These are phyloP conservation scores for Drosophila ustulata DNA, from an alignment of 2,888 invertebrate genomes.

Conservation along the genomic window DNA sequence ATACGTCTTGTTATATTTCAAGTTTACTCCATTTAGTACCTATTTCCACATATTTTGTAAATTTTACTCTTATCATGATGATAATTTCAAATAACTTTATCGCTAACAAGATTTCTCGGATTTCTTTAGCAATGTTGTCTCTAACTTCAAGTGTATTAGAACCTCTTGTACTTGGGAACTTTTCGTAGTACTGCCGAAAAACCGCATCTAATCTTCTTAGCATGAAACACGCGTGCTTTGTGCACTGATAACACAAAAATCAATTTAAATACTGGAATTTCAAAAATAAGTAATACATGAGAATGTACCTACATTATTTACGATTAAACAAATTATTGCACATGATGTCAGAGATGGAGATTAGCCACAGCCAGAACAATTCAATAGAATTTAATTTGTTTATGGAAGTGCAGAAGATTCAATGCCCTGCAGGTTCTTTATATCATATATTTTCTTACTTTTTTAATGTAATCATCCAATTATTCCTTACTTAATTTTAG, in stretches of 20 bases:
- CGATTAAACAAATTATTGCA: slow-evolving; percentile 27
- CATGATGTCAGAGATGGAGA: slow-evolving; percentile 20
- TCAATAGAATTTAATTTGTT: not conserved
- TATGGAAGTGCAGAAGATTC: not conserved
- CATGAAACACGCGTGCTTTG: slow-evolving; percentile 16
- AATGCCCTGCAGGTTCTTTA: not conserved
- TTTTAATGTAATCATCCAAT: no score
- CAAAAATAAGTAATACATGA: not conserved
- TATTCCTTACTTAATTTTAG: not conserved
- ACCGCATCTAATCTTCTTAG: slow-evolving; percentile 31
- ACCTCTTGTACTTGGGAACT: slow-evolving; percentile 12
- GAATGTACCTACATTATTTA: not conserved
- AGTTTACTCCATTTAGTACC: not conserved
- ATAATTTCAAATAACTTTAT: not conserved
- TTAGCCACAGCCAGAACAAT: not conserved
- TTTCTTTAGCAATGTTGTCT: slow-evolving; percentile 1
- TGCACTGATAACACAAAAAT: slow-evolving; percentile 23
- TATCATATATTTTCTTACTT: no score
- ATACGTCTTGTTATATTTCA: not conserved
- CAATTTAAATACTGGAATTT: slow-evolving; percentile 27
- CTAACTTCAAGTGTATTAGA: not conserved
- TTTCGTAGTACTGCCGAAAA: slow-evolving; percentile 14
- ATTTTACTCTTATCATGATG: slow-evolving; percentile 13
- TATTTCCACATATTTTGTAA: not conserved
- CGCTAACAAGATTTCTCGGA: not conserved